A percentile compares a stretch with the other conserved stretches of the same genome.
These are phyloP conservation scores for Crotalus horridus DNA, from an alignment of 2,113 vertebrate species.

Conservation along the genomic window DNA sequence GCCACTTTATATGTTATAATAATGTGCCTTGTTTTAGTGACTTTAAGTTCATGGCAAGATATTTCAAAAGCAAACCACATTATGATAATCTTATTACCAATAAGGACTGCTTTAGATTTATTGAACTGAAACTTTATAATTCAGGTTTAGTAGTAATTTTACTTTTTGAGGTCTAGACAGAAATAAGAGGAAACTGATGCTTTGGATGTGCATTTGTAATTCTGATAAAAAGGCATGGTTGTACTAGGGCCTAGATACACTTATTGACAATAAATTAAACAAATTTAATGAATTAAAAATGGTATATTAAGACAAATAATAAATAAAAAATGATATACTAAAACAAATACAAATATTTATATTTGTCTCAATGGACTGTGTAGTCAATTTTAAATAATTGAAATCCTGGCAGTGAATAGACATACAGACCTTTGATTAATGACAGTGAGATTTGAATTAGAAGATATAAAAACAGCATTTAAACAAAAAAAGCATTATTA, in stretches of 20 bases:
- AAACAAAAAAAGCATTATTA: not conserved
- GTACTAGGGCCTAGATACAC: not conserved
- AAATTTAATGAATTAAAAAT: not conserved
- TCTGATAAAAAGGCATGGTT: not conserved
- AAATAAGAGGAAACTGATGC: not conserved
- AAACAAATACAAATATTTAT: not conserved
- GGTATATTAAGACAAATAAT: not conserved
- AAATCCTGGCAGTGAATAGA: not conserved
- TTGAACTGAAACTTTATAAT: not conserved
- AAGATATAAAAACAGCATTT: not conserved
- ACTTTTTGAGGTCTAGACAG: not conserved
- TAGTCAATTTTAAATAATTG: not conserved
- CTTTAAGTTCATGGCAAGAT: slow-evolving; percentile 21
- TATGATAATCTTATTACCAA: not conserved
- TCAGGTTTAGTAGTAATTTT: slow-evolving; percentile 1
- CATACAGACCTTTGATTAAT: not conserved
- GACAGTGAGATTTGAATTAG: not conserved
- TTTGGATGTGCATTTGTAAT: not conserved
- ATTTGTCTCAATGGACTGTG: not conserved
- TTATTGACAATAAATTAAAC: not conserved
- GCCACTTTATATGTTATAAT: slow-evolving; percentile 36
- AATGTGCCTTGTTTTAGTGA: slow-evolving; percentile 37
- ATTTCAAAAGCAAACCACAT: slow-evolving; percentile 21
- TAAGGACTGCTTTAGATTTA: slow-evolving; percentile 31
- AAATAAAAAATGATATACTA: not conserved